Base-by-base conservation (phyloP, 1,140 invertebrate genomes). In the Lithobius niger region DNA sequence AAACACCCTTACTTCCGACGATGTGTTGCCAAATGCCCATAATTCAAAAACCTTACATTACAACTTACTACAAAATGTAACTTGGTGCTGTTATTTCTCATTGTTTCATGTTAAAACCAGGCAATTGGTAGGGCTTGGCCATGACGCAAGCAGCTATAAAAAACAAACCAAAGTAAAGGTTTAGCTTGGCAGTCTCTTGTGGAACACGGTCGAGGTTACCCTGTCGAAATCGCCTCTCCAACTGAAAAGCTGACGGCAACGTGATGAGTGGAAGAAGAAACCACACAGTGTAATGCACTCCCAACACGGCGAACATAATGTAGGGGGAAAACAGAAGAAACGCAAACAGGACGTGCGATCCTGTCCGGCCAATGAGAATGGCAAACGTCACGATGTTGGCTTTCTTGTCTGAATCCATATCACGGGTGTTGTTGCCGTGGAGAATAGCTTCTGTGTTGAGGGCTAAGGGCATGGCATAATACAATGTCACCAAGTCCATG, bases 371-470 rank as follows among this genome's bases (percentile, higher is more conserved):
- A 61, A 96, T 83, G n/a, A 94, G 69, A 65, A 97, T 94, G 6
- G 93, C 90, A 59, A 96, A 69, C 3, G 92, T 96, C 0, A 96
- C 86, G 58, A 92, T 91, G 40, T 89, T 88, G 55, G 85, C 89
- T 65, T 78, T 79, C 50, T 79, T 80, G 66, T 95, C 91, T 58
- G 78, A 81, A 57, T 89, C 87, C 60, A 88, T 77, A 72, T 96
- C 91, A 58, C 91, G 77, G 1, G 89, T 91, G 67, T 96, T 96
- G 63, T 96, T 97, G 62, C 86, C 88, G 67, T 96, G 92, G 45
- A 97, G 73, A 63, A 96, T 94, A 24, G 91, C 91, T 69, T 95
- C 92, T 10, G 91, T 93, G 62, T 95, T 96, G 1, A 97, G 71
- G 4, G 92, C 91, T 57, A 97, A 68, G 10, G 93, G 93, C 62